These are phyloP conservation scores for Coracopsis vasa DNA, from an alignment of 2,113 vertebrate genomes.

Conservation along the genomic window DNA sequence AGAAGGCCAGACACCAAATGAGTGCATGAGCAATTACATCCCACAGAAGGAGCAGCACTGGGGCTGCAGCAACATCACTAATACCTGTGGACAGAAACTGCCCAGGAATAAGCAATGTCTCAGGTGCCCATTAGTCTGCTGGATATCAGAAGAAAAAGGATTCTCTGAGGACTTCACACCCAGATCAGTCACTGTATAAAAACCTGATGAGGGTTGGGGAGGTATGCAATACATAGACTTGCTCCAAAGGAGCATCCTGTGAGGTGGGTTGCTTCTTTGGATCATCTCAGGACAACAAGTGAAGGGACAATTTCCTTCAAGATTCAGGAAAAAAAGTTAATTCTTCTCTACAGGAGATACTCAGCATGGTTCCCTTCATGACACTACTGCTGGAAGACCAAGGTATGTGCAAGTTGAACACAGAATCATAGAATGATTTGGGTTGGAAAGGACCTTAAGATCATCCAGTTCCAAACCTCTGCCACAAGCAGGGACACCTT, in stretches of 20 bases:
- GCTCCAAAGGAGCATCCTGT: neutral
- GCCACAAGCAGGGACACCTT: neutral
- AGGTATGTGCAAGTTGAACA: conserved; percentile 34
- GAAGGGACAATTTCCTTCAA: neutral
- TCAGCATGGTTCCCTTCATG: neutral
- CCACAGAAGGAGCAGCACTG: neutral
- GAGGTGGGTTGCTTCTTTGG: neutral
- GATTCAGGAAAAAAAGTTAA: neutral
- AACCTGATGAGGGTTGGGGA: neutral
- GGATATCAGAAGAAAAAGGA: neutral
- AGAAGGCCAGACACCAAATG: neutral
- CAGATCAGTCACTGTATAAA: neutral
- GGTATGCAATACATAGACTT: neutral
- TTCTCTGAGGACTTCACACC: neutral
- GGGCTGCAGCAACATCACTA: neutral
- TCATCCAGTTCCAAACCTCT: neutral
- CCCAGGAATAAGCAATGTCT: neutral
- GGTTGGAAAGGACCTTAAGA: neutral
- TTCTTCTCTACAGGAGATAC: conserved; percentile 1
- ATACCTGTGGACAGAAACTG: neutral
- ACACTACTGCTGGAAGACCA: conserved; percentile 19
- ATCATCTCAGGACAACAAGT: neutral
- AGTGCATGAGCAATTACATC: neutral
- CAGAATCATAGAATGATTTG: neutral
- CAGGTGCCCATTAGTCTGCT: neutral